Conservation (phyloP, 2,113 vertebrate species). For the Lipotes vexillifer region DNA sequence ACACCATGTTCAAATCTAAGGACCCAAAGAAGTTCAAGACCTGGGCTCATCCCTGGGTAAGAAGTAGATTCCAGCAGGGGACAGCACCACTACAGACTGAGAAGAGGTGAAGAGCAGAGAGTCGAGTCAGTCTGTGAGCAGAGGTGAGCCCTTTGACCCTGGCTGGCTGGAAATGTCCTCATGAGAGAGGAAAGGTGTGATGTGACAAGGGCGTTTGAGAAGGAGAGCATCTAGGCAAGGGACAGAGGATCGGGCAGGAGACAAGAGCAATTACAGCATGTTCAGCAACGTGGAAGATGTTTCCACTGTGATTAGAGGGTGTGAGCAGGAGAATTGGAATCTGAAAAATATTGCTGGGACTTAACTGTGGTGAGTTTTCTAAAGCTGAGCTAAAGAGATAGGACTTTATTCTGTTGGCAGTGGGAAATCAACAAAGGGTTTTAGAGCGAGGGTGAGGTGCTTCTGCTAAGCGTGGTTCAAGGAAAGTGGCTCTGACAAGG, state of each 20-base stretch:
- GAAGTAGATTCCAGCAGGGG: background rate
- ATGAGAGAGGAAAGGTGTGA: background rate
- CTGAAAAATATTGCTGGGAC: background rate
- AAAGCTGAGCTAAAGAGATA: slow-evolving; percentile 6
- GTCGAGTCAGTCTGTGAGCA: background rate
- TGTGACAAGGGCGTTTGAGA: background rate
- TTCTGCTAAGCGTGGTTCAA: background rate
- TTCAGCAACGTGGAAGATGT: background rate
- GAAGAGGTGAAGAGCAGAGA: rapidly evolving
- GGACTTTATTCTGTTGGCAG: slow-evolving; percentile 27
- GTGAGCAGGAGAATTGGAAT: background rate
- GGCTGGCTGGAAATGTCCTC: background rate
- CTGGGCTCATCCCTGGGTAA: background rate
- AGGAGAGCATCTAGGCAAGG: background rate
- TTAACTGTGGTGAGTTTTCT: background rate
- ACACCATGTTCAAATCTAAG: background rate
- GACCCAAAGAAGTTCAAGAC: background rate
- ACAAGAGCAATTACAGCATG: rapidly evolving
- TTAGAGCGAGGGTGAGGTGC: background rate
- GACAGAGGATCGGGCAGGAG: background rate
- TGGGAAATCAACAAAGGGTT: background rate
- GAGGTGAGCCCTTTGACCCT: background rate
- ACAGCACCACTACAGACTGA: rapidly evolving
- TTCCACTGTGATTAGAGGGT: background rate
- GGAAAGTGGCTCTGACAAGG: background rate